phyloP scores from a whole-genome alignment of 92 coral and sea anemone species.

The Virgularia gustaviana region DNA sequence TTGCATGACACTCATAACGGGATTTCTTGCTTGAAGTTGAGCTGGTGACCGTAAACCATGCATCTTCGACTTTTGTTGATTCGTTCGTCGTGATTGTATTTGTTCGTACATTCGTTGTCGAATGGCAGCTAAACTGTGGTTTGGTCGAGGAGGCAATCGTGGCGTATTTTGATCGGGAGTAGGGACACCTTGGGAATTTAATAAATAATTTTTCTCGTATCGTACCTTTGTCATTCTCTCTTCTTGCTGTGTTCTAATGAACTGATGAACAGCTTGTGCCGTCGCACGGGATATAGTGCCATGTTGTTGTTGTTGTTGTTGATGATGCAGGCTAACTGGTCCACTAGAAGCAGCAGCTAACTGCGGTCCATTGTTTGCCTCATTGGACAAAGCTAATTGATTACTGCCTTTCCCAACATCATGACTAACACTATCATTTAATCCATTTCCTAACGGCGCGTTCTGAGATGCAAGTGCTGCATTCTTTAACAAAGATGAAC shows the following conservation, averaged over 20 bases:
- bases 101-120: slow-evolving; percentile 23
- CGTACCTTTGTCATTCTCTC: slow-evolving; percentile 6
- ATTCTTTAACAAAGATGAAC: no score
- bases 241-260: slow-evolving; percentile 9
- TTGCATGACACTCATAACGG: slow-evolving; percentile 5
- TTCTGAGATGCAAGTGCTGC: slow-evolving; percentile 3
- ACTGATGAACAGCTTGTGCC: slow-evolving; percentile 20
- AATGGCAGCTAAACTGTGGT: slow-evolving; percentile 1
- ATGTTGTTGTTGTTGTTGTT: no score
- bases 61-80: slow-evolving; percentile 14
- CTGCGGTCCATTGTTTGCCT: slow-evolving; percentile 21
- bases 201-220: slow-evolving; percentile 6
- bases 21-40: slow-evolving; percentile 35
- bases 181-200: slow-evolving; percentile 20
- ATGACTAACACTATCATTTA: slow-evolving; percentile 22
- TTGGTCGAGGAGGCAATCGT: slow-evolving; percentile 13
- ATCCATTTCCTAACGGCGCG: slow-evolving; percentile 20
- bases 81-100: slow-evolving; percentile 28
- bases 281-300: slow-evolving; percentile 23
- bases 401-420: slow-evolving; percentile 5
- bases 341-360: neutral
- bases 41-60: neutral
- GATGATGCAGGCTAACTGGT: no score
- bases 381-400: slow-evolving; percentile 33
- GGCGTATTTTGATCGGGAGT: slow-evolving; percentile 25